Base-by-base conservation (phyloP, 2,888 invertebrate genomes). In the Galerucella calmariensis region DNA sequence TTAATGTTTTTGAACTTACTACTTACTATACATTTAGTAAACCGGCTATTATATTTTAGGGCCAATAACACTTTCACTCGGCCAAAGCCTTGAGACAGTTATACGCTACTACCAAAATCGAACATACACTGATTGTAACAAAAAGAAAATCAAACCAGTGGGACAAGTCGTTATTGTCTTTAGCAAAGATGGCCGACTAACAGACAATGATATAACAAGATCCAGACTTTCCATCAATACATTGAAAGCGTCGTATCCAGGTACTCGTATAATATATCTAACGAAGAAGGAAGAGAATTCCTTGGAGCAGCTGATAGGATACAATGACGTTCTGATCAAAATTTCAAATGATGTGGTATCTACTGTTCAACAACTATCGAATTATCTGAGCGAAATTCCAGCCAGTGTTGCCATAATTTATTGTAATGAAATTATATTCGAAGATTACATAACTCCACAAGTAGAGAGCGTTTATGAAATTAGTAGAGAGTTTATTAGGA, bases 401-500 rank as follows among this genome's bases (percentile, higher is more conserved):
- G 85, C 84, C 44, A 81, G 82, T 67, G 81, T 87, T 63, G 79
- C 85, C 46, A 82, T 85, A 77, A 83, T 85, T 78, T 84, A 83
- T 79, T 86, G 87, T 79, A 82, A 82, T 67, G 75, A 77, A n/a
- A 88, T 90, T 80, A 82, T 88, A 74, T 89, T 89, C 70, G 92
- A 92, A 85, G 92, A 92, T 83, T 92, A 90, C 76, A 87, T 91
- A 12, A 86, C 90, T 65, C 90, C 91, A 0, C 86, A 88, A 35
- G 84, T 80, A 12, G 79, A 80, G 35, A 82, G 77, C 44, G 74
- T 80, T 69, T 87, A 90, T 73, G 88, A 89, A 73, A 88, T 89
- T 59, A 86, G 86, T 0, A 91, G 77, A 56, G 84, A 85, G 70
- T 85, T 84, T 72, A 77, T 83, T 9, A 74, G 72, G 65, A 79